phyloP scores from a whole-genome alignment of 2,888 invertebrate species.

The Podabrus alpinus region DNA sequence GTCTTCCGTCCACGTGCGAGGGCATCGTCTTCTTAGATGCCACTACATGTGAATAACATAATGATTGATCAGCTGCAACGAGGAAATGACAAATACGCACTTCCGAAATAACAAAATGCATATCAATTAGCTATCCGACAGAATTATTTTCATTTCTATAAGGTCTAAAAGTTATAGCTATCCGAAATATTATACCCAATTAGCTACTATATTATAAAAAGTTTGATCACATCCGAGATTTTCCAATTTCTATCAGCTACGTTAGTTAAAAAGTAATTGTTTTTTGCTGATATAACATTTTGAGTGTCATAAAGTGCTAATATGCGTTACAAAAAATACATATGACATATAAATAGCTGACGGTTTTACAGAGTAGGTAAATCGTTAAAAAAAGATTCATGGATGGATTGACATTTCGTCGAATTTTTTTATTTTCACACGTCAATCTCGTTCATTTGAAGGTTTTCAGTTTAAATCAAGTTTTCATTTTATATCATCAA shows the following conservation, averaged over 20 bases:
- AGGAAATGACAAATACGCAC: conserved; percentile 49
- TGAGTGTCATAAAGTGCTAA: too few relatives aligned
- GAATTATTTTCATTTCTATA: neutral
- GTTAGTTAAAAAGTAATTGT: too few relatives aligned
- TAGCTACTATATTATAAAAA: neutral
- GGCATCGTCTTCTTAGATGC: conserved; percentile 42
- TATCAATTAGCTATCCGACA: conserved; percentile 41
- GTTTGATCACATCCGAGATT: neutral
- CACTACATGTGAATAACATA: conserved; percentile 39
- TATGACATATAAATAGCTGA: too few relatives aligned
- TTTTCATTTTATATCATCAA: conserved; percentile 1
- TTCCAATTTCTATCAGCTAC: too few relatives aligned
- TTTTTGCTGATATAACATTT: too few relatives aligned
- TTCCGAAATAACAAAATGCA: conserved; percentile 49
- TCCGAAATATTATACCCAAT: neutral
- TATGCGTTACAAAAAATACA: too few relatives aligned
- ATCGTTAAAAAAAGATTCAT: neutral
- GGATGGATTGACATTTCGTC: conserved; percentile 33
- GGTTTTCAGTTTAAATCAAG: conserved; percentile 29
- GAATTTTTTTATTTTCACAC: conserved; percentile 41
- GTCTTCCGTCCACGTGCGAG: conserved; percentile 53
- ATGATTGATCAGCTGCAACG: conserved; percentile 46
- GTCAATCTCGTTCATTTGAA: conserved; percentile 31
- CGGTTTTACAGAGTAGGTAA: too few relatives aligned
- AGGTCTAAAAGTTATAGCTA: too few relatives aligned